Evolutionary conservation across 2,888 invertebrate genomes (phyloP), one percentile per base, ranked within the genome.

Genomic region (Beris chalybata): DNA sequence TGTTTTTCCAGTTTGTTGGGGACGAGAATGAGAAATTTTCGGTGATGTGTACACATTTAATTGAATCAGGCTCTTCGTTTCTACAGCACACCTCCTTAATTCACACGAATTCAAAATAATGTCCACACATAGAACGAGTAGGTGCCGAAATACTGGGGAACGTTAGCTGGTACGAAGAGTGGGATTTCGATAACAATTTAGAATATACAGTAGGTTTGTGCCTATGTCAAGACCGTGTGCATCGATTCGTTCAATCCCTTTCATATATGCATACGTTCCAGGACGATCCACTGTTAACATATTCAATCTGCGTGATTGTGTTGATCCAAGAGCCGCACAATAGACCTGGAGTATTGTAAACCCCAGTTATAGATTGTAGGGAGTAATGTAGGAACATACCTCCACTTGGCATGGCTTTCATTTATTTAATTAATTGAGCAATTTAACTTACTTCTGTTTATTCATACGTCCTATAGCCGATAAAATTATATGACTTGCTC

Each of bases 401-500:
- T 22, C 22, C 3, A 22, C 22, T 9, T 38, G 38, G 38, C 5
- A 38, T 38, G 38, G 43, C 15, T 63, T 63, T 50, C 71, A 70
- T 71, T 71, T 70, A 70, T 71, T 69, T 71, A 71, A 71, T 71
- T 71, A 71, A 71, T 71, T 71, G 71, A 70, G 71, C 71, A 71
- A 71, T 71, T 71, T 69, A 70, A 71, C 70, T 71, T 71, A 66
- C 68, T 71, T 67, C 65, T 70, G 69, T 70, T 70, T 67, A 70
- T 67, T 69, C 68, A 38, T 38, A 38, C 9, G 38, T 38, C 22
- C 22, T 22, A 22, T 22, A 22, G 22, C 3, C 22, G 22, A 22
- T 22, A 3, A 22, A 22, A 22, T 22, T 22, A 22, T 22, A 22
- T 22, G 22, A 22, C 22, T 22, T 22, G 38, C 38, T 38, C 9